These are phyloP conservation scores for Torymus auratus DNA, from an alignment of 2,888 invertebrate genomes.

Conservation along the genomic window DNA sequence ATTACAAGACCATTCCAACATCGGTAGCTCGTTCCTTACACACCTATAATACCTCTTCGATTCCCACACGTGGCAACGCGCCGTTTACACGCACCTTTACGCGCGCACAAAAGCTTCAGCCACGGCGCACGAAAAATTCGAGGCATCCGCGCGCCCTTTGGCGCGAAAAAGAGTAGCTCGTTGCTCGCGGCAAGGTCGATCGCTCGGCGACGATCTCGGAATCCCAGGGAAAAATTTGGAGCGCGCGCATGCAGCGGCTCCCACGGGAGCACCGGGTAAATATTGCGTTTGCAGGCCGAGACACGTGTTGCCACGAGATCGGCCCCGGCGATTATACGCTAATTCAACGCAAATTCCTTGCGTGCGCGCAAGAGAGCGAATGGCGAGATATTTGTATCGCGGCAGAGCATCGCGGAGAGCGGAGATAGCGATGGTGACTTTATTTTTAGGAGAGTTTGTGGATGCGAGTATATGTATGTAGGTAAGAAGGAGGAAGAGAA, in stretches of 20 bases:
- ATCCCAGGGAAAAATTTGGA: constrained; percentile 63
- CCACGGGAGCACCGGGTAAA: constrained; percentile 68
- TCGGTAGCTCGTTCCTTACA: too few relatives aligned
- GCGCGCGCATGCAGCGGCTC: constrained; percentile 60
- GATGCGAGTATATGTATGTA: too few relatives aligned
- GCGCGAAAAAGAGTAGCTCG: not conserved
- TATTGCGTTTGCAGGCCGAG: constrained; percentile 73
- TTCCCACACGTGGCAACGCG: not conserved
- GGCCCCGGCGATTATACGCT: constrained; percentile 76
- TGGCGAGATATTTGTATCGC: too few relatives aligned
- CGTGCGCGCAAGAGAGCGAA: too few relatives aligned
- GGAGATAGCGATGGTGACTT: too few relatives aligned
- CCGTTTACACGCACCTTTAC: not conserved
- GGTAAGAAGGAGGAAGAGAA: too few relatives aligned
- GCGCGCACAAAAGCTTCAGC: not conserved
- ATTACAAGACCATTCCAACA: too few relatives aligned
- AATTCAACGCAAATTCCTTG: constrained; percentile 75
- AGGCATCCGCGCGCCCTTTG: constrained; percentile 9
- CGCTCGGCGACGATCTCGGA: constrained; percentile 45
- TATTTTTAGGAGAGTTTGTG: too few relatives aligned
- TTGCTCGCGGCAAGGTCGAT: not conserved
- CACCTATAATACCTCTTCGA: too few relatives aligned
- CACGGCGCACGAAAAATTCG: constrained; percentile 20
- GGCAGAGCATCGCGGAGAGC: too few relatives aligned
- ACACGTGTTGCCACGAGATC: constrained; percentile 76